These are phyloP conservation scores for Campoletis sonorensis DNA, from an alignment of 1,140 invertebrate genomes.

Conservation along the genomic window DNA sequence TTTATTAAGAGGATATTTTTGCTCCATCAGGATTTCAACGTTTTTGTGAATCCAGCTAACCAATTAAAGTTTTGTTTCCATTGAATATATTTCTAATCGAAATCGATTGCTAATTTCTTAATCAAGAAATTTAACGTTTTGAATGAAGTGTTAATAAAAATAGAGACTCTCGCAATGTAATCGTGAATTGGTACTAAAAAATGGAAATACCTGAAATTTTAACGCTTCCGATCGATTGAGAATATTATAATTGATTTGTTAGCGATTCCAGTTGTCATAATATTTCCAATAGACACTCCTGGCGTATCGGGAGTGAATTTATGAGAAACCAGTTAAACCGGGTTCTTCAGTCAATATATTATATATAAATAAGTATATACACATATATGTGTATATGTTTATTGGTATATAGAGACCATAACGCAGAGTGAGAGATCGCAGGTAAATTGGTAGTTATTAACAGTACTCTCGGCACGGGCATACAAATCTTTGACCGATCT, in stretches of 20 bases:
- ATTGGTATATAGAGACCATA: not conserved
- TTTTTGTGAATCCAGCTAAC: too few relatives aligned
- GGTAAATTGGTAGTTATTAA: conserved; percentile 71
- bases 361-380: not conserved
- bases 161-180: too few relatives aligned
- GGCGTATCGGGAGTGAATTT: conserved; percentile 63
- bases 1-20: too few relatives aligned
- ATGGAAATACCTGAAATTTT: not conserved
- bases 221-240: conserved; percentile 4
- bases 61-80: too few relatives aligned
- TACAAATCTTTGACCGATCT: conserved; percentile 11
- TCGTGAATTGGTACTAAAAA: too few relatives aligned
- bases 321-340: conserved; percentile 67
- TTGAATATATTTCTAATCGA: too few relatives aligned
- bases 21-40: too few relatives aligned
- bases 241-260: conserved; percentile 53
- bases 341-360: conserved; percentile 18
- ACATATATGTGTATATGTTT: not conserved
- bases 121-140: too few relatives aligned
- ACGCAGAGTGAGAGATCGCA: conserved; percentile 55
- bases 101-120: too few relatives aligned
- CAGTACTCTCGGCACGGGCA: conserved; percentile 54
- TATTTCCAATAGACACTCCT: conserved; percentile 36
- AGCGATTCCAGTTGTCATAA: conserved; percentile 52
- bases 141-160: too few relatives aligned